These are phyloP conservation scores for Paelopatides confundens DNA, from an alignment of 53 echinoderm and acorn worm species.

Conservation along the genomic window DNA sequence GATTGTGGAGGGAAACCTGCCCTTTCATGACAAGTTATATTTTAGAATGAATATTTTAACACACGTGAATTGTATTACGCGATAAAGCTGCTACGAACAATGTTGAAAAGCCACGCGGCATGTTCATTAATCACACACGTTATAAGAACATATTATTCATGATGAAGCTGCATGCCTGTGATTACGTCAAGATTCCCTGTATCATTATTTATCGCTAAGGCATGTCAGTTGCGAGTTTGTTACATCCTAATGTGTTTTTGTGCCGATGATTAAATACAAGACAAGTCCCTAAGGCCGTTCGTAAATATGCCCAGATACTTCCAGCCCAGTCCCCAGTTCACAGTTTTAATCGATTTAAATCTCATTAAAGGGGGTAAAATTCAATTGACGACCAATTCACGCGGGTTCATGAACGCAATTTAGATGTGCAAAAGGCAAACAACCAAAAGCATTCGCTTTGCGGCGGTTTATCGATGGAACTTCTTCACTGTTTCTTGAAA, in stretches of 20 bases:
- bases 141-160: too few relatives aligned
- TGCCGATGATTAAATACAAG: slow-evolving; percentile 19
- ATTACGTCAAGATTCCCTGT: too few relatives aligned
- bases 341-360: slow-evolving; percentile 47
- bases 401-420: slow-evolving; percentile 39
- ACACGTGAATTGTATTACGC: too few relatives aligned
- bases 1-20: too few relatives aligned
- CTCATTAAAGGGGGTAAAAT: slow-evolving; percentile 34
- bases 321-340: background rate
- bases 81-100: too few relatives aligned
- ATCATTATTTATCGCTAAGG: background rate
- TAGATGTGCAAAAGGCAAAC: slow-evolving; percentile 30
- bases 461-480: slow-evolving; percentile 13
- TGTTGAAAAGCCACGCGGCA: too few relatives aligned
- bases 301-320: slow-evolving; percentile 36
- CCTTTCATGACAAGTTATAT: too few relatives aligned
- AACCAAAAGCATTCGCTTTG: slow-evolving; percentile 23
- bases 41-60: too few relatives aligned
- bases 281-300: background rate
- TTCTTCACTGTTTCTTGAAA: slow-evolving; percentile 23
- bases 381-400: slow-evolving; percentile 33
- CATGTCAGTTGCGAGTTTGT: background rate
- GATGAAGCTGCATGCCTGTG: too few relatives aligned
- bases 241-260: background rate
- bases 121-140: too few relatives aligned